phyloP scores from a whole-genome alignment of 2,888 invertebrate species.

The Yponomeuta sedellus region DNA sequence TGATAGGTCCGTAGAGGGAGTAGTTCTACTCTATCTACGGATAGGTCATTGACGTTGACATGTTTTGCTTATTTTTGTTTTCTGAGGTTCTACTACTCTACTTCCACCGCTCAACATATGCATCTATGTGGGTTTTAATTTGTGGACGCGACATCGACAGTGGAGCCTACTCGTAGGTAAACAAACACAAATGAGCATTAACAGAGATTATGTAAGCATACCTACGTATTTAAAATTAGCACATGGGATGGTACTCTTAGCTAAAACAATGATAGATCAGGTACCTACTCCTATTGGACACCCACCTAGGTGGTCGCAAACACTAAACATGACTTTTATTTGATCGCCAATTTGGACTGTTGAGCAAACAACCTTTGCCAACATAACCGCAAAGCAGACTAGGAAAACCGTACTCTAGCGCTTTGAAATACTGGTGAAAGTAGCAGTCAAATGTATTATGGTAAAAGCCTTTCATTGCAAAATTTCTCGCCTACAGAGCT shows the following conservation, averaged over 20 bases:
- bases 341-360: constrained; percentile 57
- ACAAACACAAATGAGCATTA: too few species aligned
- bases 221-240: background rate
- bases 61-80: too few species aligned
- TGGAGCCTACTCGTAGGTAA: too few species aligned
- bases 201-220: too few species aligned
- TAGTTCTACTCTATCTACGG: too few species aligned
- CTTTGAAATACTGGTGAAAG: background rate
- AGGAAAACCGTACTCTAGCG: background rate
- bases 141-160: too few species aligned
- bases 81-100: too few species aligned
- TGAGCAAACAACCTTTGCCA: background rate
- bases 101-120: too few species aligned
- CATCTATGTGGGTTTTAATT: too few species aligned
- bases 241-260: background rate
- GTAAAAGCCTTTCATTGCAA: constrained; percentile 1
- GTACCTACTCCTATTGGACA: constrained; percentile 24
- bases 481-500: constrained; percentile 32
- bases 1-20: too few species aligned
- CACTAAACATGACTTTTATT: constrained; percentile 47
- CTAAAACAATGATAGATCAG: too few species aligned
- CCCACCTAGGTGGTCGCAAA: constrained; percentile 71
- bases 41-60: too few species aligned
- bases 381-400: background rate
- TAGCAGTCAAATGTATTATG: background rate